Evolutionary conservation across 2,888 invertebrate genomes (phyloP), one percentile per base, ranked within the genome.

Genomic region (Tipula lateralis): DNA sequence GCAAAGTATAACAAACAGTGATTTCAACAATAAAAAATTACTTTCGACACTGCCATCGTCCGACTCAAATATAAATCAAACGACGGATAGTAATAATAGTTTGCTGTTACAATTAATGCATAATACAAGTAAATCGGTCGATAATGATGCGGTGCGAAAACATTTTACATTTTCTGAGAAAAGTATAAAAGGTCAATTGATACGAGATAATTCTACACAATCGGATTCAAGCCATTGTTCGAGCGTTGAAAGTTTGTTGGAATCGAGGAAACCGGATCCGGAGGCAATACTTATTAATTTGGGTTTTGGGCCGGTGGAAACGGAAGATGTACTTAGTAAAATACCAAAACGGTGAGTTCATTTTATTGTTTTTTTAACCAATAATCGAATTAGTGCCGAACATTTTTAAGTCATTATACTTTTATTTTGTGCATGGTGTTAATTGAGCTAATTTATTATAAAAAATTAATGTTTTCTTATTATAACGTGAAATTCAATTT

Each of bases 231-330:
- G 94, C 87, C 92, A 92, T 85, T 95, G 95, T 88, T 96, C 96
- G 84, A 92, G 94, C 87, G 95, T 96, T 39, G 94, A 96, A 88
- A 96, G 95, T 88, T 92, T 97, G 84, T 90, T 97, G 87, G 96
- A 96, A 87, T 93, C 95, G 19, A 92, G 97, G 50, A 94, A 94
- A 88, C 95, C 96, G 29, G 97, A 98, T 91, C 97, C 97, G 0
- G 97, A 97, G 89, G 95, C 96, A 84, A 94, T 98, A 85, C 91
- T 98, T 32, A 90, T 96, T 84, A 95, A 94, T 86, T 91, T 96
- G 84, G 96, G 96, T 12, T 96, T 96, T 89, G 96, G 96, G 0
- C 95, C 95, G 7, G 92, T 93, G 85, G 92, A 92, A 86, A 93
- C 93, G 85, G 93, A 93, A 84, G 94, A 94, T 87, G 93, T 94